Base-by-base conservation (phyloP, 2,797 vertebrate genomes). In the Mormyrops attenuatus region DNA sequence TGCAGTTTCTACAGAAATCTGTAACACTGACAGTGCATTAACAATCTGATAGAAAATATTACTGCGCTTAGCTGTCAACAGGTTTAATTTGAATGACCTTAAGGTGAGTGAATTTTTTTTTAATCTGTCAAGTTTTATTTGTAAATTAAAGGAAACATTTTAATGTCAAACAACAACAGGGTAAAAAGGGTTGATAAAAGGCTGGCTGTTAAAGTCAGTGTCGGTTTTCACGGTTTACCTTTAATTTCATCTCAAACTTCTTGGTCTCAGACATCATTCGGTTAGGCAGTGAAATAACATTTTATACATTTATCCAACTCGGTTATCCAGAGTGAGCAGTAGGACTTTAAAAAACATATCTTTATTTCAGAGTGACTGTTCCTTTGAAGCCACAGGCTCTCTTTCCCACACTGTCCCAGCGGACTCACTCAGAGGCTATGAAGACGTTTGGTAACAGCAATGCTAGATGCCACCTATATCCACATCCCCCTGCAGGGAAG, bases 341-440 rank as follows among this genome's bases (percentile, higher is more conserved):
- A 82, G 17, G 20, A 44, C 47, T 47, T 82, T 8, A 41, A 77
- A 77, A 77, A 77, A 77, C 69, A 41, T 60, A 9, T 77, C 69
- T 82, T 82, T 82, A 44, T 82, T 82, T 82, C 41, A 77, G 69
- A 41, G 34, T 77, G 9, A 82, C 77, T 22, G 77, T 82, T 82
- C 6, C 20, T 82, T 44, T 47, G 38, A 82, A 82, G 77, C 77
- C 77, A 82, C 41, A 82, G 41, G 84, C 44, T 85, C 50, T 34
- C 22, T 50, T n/a, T 50, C 22, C 84, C n/a, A 17, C 84, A 50
- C 84, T 85, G 49, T 85, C 7, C 44, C 26, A 53, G 13, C 44
- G 11, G 47, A 85, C 84, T 85, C 22, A 85, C 44, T 49, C 84
- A 52, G 84, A 85, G 84, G 84, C 84, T 15, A 26, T 49, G 22